Percentiles rank a stretch among this genome's conserved stretches.
Evolutionary conservation across 1,140 invertebrate genomes (phyloP).

Genomic region (Sesamia nonagrioides): DNA sequence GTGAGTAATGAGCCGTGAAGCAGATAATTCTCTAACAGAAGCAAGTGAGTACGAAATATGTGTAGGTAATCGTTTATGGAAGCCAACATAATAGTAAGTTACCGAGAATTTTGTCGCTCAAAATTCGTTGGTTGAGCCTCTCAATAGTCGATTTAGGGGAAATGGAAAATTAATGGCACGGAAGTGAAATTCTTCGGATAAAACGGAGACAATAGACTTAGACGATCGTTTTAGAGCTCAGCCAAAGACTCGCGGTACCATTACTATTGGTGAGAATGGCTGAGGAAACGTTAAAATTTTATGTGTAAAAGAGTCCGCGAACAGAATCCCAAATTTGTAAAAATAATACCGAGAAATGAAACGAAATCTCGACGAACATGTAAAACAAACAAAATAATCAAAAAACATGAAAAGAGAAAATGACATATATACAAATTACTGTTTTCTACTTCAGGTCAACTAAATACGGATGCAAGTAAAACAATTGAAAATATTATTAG

Average conservation of each 20-base stretch:
- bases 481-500: neutral
- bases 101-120: conserved; percentile 65
- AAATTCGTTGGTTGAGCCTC: conserved; percentile 63
- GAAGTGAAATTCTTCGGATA: conserved; percentile 75
- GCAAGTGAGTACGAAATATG: conserved; percentile 38
- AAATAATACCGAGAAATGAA: neutral
- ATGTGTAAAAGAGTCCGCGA: conserved; percentile 30
- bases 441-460: conserved; percentile 1
- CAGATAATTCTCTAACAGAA: conserved; percentile 9
- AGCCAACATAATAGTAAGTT: conserved; percentile 58
- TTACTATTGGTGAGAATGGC: conserved; percentile 47
- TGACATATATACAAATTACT: conserved; percentile 14
- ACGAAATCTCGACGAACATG: conserved; percentile 7
- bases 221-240: conserved; percentile 57
- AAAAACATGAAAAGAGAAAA: conserved; percentile 26
- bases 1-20: conserved; percentile 27
- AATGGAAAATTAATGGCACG: conserved; percentile 79
- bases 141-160: conserved; percentile 72
- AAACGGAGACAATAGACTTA: conserved; percentile 70
- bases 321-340: neutral
- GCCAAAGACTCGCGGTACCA: conserved; percentile 48
- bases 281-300: conserved; percentile 33
- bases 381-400: conserved; percentile 7
- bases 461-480: neutral
- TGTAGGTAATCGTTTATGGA: conserved; percentile 50